Evolutionary conservation across 2,888 invertebrate species (phyloP).

Genomic region (Cheilosia urbana): DNA sequence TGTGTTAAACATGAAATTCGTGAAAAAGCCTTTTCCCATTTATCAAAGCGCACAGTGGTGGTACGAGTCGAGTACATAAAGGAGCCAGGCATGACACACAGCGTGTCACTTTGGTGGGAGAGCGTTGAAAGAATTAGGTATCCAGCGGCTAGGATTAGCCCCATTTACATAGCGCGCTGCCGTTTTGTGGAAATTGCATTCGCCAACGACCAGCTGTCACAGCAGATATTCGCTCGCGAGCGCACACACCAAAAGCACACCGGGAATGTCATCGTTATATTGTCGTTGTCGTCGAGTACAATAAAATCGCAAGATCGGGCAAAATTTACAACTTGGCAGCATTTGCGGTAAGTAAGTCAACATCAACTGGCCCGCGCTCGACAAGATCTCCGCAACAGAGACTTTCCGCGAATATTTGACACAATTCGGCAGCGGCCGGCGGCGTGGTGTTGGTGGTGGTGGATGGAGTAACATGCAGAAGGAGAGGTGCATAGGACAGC

Average conservation of each 20-base stretch:
- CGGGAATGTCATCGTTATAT: conserved; percentile 29
- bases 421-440: conserved; percentile 19
- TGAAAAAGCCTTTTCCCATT: conserved; percentile 39
- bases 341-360: conserved; percentile 55
- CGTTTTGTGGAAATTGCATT: conserved; percentile 19
- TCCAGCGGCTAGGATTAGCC: conserved; percentile 30
- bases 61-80: not conserved
- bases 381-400: conserved; percentile 25
- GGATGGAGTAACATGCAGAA: not conserved
- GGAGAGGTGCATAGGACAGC: conserved; percentile 35
- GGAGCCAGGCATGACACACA: conserved; percentile 19
- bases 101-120: conserved; percentile 31
- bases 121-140: conserved; percentile 53
- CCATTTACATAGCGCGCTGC: conserved; percentile 13
- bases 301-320: conserved; percentile 20
- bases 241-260: conserved; percentile 16
- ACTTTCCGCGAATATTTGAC: conserved; percentile 51
- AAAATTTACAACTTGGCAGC: conserved; percentile 47
- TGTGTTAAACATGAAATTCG: conserved; percentile 62
- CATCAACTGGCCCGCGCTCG: conserved; percentile 21
- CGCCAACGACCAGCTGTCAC: conserved; percentile 38
- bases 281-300: conserved; percentile 1
- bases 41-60: conserved; percentile 8
- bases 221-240: conserved; percentile 16
- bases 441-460: not conserved